These are phyloP conservation scores for Otocyon megalotis DNA, from an alignment of 2,113 vertebrate species.

Conservation along the genomic window DNA sequence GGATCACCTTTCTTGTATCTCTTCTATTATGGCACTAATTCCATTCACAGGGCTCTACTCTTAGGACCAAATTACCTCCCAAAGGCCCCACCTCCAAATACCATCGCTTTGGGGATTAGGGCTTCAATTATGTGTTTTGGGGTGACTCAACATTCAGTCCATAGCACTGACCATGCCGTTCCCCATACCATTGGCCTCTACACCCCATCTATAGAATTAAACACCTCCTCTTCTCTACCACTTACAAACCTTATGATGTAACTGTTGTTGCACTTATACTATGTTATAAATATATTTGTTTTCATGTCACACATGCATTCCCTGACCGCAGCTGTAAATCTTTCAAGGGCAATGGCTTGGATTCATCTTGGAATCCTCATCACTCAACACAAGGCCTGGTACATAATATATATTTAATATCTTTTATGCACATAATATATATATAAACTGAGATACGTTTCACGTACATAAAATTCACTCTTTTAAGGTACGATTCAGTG, in stretches of 20 bases:
- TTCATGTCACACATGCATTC: not conserved
- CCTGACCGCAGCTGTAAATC: not conserved
- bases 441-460: not conserved
- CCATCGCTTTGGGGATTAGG: not conserved
- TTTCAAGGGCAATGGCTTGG: constrained; percentile 24
- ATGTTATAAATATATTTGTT: not conserved
- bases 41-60: not conserved
- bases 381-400: constrained; percentile 4
- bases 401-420: not conserved
- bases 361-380: constrained; percentile 21
- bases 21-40: not conserved
- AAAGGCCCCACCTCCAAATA: not conserved
- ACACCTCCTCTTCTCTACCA: not conserved
- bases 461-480: not conserved
- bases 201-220: not conserved
- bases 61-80: not conserved
- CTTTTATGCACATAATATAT: no score
- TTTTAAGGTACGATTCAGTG: constrained; percentile 24
- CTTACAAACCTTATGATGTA: not conserved
- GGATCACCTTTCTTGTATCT: not conserved
- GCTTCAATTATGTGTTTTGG: not conserved
- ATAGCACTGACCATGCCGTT: not conserved
- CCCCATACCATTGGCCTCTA: not conserved
- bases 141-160: not conserved
- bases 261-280: not conserved